Percentiles rank a stretch among this genome's conserved stretches.
Evolutionary conservation across 2,113 vertebrate genomes (phyloP).

Genomic region (Strix uralensis): DNA sequence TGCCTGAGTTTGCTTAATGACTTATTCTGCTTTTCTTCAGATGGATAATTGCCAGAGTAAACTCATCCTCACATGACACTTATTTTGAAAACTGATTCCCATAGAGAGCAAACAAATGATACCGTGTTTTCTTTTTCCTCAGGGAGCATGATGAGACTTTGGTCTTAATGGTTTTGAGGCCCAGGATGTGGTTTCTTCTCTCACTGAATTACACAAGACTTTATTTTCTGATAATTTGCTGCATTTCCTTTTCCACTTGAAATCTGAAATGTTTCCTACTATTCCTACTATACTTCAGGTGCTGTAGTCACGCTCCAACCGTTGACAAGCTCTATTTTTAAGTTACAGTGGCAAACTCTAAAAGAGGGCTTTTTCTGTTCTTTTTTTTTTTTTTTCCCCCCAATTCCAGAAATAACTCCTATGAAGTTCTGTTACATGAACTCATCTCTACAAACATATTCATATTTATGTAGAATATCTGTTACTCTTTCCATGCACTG

Average conservation of each 20-base stretch:
- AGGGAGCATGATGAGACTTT: not conserved
- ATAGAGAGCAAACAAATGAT: constrained; percentile 23
- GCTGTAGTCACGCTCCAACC: not conserved
- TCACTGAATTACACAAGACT: not conserved
- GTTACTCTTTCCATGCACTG: not conserved
- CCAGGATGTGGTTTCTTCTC: constrained; percentile 21
- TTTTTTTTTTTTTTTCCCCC: not conserved
- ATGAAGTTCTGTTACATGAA: not conserved
- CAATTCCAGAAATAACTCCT: not conserved
- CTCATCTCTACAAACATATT: not conserved
- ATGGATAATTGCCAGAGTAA: not conserved
- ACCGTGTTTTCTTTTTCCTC: not conserved
- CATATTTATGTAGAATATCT: not conserved
- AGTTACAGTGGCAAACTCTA: not conserved
- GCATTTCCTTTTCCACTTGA: constrained; percentile 35
- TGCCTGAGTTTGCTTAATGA: not conserved
- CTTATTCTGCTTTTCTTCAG: not conserved
- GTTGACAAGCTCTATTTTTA: not conserved
- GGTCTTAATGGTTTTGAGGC: not conserved
- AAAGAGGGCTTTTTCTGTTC: not conserved
- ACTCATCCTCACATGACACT: not conserved
- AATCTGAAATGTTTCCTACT: not conserved
- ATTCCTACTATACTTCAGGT: not conserved
- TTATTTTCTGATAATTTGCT: constrained; percentile 17
- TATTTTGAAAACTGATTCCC: constrained; percentile 17